Percentiles rank a stretch among this genome's conserved stretches.
These are phyloP conservation scores for Sitodiplosis mosellana DNA, from an alignment of 1,140 invertebrate species.

Conservation along the genomic window DNA sequence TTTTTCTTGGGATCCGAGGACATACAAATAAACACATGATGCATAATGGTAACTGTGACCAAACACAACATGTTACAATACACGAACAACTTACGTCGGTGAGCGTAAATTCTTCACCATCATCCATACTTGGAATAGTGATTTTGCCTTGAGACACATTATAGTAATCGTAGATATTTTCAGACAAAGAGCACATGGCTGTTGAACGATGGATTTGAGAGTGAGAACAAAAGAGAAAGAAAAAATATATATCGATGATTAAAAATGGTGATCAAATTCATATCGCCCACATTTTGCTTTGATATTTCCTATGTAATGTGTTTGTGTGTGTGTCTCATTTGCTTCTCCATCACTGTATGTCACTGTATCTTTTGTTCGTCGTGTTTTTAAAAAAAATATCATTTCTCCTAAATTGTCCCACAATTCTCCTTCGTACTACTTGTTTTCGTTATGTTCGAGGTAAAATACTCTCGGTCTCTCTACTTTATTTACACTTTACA, in stretches of 20 bases:
- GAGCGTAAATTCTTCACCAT: slow-evolving; percentile 79
- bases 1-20: background rate
- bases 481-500: too few relatives aligned
- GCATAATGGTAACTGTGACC: background rate
- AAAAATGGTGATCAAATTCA: background rate
- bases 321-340: background rate
- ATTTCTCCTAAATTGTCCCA: too few relatives aligned
- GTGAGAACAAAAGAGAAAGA: background rate
- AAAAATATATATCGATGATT: background rate
- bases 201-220: slow-evolving; percentile 10
- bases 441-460: too few relatives aligned
- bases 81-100: slow-evolving; percentile 46
- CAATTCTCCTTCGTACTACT: too few relatives aligned
- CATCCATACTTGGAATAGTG: slow-evolving; percentile 89
- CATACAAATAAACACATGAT: background rate
- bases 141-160: slow-evolving; percentile 96
- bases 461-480: too few relatives aligned
- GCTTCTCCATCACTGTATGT: background rate
- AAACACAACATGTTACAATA: background rate
- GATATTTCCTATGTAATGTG: background rate
- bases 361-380: too few relatives aligned
- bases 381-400: too few relatives aligned
- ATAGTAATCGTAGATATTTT: slow-evolving; percentile 76
- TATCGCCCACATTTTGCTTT: background rate
- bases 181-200: slow-evolving; percentile 68